phyloP scores from a whole-genome alignment of 2,797 vertebrate genomes.

The Gymnopithys bicolor region DNA sequence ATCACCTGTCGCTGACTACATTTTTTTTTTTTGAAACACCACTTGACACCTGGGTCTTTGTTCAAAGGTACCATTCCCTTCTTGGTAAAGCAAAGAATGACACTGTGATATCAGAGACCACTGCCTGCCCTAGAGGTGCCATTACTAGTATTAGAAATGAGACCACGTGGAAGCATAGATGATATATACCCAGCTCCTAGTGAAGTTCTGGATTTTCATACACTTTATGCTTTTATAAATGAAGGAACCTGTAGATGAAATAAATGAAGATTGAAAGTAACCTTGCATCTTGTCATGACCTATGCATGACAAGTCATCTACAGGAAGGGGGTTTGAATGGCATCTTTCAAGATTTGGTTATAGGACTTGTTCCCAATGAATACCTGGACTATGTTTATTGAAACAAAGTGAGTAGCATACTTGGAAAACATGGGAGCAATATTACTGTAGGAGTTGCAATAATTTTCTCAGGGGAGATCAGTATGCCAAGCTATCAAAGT shows the following conservation, averaged over 20 bases:
- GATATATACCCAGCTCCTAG: not conserved
- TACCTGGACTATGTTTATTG: not conserved
- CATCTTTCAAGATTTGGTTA: not conserved
- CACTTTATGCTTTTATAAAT: not conserved
- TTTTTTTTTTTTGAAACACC: not conserved
- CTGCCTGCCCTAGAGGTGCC: not conserved
- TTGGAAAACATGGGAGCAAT: not conserved
- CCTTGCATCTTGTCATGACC: not conserved
- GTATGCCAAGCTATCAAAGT: not conserved
- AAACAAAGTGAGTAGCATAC: not conserved
- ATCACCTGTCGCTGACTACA: not conserved
- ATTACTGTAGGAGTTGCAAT: not conserved
- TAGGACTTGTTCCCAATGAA: not conserved
- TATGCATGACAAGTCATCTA: not conserved
- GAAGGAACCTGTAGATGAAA: not conserved
- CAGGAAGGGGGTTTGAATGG: not conserved
- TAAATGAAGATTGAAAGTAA: not conserved
- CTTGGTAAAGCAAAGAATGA: not conserved
- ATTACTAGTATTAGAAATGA: not conserved
- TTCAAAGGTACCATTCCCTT: not conserved
- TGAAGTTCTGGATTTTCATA: not conserved
- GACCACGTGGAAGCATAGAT: not conserved
- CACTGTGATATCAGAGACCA: not conserved
- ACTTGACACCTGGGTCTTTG: not conserved
- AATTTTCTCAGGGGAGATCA: not conserved